Conservation (phyloP, 2,888 invertebrate genomes). For the Philhelius pedissequus region DNA sequence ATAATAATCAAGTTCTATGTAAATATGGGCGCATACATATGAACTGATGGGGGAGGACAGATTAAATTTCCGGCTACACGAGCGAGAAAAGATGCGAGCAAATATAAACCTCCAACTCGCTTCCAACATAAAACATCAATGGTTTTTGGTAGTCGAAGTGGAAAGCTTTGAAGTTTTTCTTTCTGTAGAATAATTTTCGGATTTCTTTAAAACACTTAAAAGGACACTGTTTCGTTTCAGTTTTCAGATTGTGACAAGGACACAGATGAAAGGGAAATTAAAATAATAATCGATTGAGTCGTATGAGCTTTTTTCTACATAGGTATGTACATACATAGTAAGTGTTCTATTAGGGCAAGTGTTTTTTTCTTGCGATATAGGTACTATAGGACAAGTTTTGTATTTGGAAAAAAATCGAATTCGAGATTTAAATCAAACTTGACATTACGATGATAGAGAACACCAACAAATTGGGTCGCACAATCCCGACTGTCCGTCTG, state of each 20-base stretch:
- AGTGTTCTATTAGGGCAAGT: too few relatives aligned
- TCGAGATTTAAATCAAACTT: too few relatives aligned
- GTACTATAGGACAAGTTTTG: too few relatives aligned
- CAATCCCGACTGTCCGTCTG: too few relatives aligned
- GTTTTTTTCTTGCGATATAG: too few relatives aligned
- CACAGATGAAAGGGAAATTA: neutral
- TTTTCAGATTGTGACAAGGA: neutral
- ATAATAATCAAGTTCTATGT: slow-evolving; percentile 3
- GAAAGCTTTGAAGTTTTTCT: slow-evolving; percentile 4
- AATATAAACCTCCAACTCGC: neutral
- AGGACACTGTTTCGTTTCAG: neutral
- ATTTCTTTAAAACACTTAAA: neutral
- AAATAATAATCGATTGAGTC: neutral
- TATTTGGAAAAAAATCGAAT: too few relatives aligned
- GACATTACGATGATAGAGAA: too few relatives aligned
- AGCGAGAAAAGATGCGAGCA: slow-evolving; percentile 18
- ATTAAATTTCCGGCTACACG: slow-evolving; percentile 28
- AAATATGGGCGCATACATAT: neutral
- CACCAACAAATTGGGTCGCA: too few relatives aligned
- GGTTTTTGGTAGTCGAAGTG: neutral
- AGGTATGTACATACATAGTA: too few relatives aligned
- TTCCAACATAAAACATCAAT: slow-evolving; percentile 2
- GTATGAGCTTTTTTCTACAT: neutral
- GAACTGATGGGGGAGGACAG: neutral
- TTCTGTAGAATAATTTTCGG: neutral